Conservation (phyloP, 2,797 vertebrate species). For the Paramormyrops hopkinsi region DNA sequence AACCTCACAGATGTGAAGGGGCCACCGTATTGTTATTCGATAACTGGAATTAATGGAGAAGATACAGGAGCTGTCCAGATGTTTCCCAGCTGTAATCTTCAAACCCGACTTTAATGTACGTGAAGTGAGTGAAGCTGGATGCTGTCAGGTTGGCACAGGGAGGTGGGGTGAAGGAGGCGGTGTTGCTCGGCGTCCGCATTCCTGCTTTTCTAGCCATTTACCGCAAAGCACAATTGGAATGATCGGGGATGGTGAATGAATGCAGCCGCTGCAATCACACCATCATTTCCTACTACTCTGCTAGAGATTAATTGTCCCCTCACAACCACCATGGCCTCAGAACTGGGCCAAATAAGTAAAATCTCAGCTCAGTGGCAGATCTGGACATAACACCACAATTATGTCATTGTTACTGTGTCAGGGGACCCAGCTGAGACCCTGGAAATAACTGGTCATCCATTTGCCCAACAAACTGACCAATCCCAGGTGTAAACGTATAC, state of each 20-base stretch:
- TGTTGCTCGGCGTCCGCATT: neutral
- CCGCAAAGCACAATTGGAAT: neutral
- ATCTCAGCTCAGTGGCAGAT: neutral
- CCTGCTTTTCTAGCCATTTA: neutral
- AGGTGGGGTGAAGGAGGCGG: neutral
- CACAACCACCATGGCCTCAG: neutral
- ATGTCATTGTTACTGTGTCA: slow-evolving; percentile 19
- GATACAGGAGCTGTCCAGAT: neutral
- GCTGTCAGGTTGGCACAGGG: neutral
- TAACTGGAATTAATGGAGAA: neutral
- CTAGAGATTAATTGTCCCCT: neutral
- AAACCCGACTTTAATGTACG: neutral
- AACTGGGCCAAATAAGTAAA: slow-evolving; percentile 13
- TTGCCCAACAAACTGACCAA: neutral
- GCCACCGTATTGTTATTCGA: neutral
- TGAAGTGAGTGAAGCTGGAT: neutral
- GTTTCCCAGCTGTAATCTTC: neutral
- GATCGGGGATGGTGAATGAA: neutral
- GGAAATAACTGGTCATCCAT: neutral
- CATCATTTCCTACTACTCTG: neutral
- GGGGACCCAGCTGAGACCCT: neutral
- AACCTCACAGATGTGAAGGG: neutral
- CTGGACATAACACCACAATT: slow-evolving; percentile 17
- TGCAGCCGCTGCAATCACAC: neutral
- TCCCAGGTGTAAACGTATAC: neutral